Conservation (phyloP, 1,140 invertebrate species). For the Cephus cinctus region DNA sequence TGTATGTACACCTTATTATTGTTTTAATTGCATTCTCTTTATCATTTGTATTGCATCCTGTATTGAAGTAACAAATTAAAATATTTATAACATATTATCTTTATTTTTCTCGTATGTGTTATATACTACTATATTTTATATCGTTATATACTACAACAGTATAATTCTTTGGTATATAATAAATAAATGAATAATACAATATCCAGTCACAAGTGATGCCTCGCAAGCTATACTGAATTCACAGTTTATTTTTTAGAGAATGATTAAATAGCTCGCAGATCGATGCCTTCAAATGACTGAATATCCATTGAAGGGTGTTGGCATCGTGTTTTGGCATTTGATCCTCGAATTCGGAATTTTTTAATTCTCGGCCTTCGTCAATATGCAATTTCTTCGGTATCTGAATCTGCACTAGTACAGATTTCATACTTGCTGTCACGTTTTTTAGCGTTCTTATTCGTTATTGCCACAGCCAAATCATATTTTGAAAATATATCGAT, state of each 20-base stretch:
- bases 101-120: too few species aligned
- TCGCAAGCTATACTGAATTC: not conserved
- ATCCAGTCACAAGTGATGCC: conserved; percentile 8
- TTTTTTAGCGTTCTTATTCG: conserved; percentile 26
- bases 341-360: conserved; percentile 12
- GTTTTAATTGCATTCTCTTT: too few species aligned
- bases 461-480: conserved; percentile 25
- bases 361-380: conserved; percentile 11
- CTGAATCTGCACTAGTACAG: not conserved
- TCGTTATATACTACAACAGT: conserved; percentile 2
- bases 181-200: not conserved
- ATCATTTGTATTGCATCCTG: too few species aligned
- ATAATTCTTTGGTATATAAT: too few species aligned
- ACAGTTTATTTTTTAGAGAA: conserved; percentile 6
- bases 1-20: too few species aligned
- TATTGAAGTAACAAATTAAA: too few species aligned
- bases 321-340: conserved; percentile 3
- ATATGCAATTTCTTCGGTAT: conserved; percentile 13
- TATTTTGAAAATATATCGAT: conserved; percentile 16
- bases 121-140: conserved; percentile 9
- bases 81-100: too few species aligned
- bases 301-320: too few species aligned
- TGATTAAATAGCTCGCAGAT: conserved; percentile 9
- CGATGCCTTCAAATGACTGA: too few species aligned
- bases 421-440: conserved; percentile 2